Base-by-base conservation (phyloP, 2,797 vertebrate species). In the Apodemus agrarius region DNA sequence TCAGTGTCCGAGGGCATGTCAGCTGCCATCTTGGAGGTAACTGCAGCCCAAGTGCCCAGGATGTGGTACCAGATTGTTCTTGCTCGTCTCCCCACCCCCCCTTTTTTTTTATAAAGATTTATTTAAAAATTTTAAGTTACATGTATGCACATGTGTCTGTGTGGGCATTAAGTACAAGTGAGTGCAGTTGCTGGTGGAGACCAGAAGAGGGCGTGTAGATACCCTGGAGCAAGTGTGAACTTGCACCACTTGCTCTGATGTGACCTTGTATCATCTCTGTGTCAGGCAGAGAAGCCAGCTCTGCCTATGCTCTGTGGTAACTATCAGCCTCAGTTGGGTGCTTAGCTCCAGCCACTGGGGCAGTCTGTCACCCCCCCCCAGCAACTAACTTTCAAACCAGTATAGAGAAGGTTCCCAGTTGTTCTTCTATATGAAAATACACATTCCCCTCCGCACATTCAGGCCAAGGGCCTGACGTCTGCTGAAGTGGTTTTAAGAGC, bases 1-100 rank as follows among this genome's bases (percentile, higher is more conserved):
- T 99, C 99, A 0, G 5, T 98, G 96, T 99, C 99, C 0, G 99
- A 99, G 97, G 99, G 99, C 92, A 99, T 99, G 99, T 99, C 99
- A 0, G 99, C 99, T 0, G 99, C 99, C 80, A 98, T 99, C 96
- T 98, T 99, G 96, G 99, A 99, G 99, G 99, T 99, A 98, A 98
- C 93, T 14, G 4, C 6, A 0, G 13, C 10, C 21, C 40, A 17
- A n/a, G n/a, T 26, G 40, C 13, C 9, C 3, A 14, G 21, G 0
- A 0, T 34, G 2, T 4, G 43, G 22, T 12, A 31, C 46, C 90
- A 11, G 29, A 4, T 16, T 40, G 3, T n/a, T 3, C 12, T 13
- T 49, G 13, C 24, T 24, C 12, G 0, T n/a, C 49, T 59, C 8
- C 24, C n/a, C n/a, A n/a, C n/a, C n/a, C n/a, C n/a, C n/a, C n/a